phyloP scores from a whole-genome alignment of 1,140 invertebrate species.

The Aphis gossypii region DNA sequence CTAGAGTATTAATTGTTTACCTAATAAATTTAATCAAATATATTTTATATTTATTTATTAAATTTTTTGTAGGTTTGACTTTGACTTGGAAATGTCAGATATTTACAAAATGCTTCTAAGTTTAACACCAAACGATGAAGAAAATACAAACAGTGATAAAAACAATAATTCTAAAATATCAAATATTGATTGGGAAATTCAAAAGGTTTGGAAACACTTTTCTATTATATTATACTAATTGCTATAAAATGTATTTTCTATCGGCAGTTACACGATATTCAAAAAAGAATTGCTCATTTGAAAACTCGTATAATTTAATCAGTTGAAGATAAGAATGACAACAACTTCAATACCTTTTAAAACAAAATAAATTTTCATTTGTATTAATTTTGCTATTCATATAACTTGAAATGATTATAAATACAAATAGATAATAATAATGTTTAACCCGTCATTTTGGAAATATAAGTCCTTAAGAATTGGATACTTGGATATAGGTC shows the following conservation, averaged over 20 bases:
- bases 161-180: neutral
- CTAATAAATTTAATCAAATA: neutral
- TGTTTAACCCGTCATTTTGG: no score
- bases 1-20: neutral
- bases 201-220: conserved; percentile 16
- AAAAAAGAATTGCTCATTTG: conserved; percentile 25
- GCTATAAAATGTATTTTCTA: neutral
- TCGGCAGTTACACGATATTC: conserved; percentile 26
- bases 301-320: conserved; percentile 11
- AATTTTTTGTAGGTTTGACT: conserved; percentile 24
- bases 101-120: conserved; percentile 24
- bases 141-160: neutral
- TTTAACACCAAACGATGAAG: neutral
- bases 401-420: no score
- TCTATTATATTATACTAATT: neutral
- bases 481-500: neutral
- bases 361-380: neutral
- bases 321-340: neutral
- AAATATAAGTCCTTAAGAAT: no score
- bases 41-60: neutral
- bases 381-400: no score
- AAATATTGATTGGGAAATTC: conserved; percentile 32
- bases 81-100: conserved; percentile 48
- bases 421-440: no score
- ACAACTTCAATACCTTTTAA: neutral